Percentiles rank a stretch among this genome's conserved stretches.
phyloP scores from a whole-genome alignment of 2,113 vertebrate genomes.

The Rynchops niger region DNA sequence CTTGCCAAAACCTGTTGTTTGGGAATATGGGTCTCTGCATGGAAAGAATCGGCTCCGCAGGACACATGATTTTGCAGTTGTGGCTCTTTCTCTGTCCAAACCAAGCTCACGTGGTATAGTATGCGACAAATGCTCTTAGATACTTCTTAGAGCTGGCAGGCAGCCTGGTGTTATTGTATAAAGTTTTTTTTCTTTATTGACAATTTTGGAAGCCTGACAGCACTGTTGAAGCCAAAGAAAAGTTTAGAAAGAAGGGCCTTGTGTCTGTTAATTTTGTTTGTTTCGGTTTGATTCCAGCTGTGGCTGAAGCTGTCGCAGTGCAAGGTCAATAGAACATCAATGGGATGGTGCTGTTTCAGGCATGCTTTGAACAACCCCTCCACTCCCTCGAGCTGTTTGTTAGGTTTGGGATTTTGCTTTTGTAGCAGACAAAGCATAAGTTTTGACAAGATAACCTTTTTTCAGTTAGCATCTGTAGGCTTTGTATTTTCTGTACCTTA shows the following conservation, averaged over 20 bases:
- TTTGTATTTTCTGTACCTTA: not conserved
- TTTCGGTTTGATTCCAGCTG: not conserved
- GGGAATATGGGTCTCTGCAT: not conserved
- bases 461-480: not conserved
- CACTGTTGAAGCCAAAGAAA: not conserved
- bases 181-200: not conserved
- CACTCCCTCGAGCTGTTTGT: not conserved
- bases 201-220: not conserved
- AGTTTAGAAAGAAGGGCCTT: not conserved
- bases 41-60: not conserved
- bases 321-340: not conserved
- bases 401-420: not conserved
- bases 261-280: not conserved
- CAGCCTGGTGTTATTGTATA: not conserved
- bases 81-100: not conserved
- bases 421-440: not conserved
- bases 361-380: not conserved
- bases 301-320: not conserved
- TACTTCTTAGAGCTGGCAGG: not conserved
- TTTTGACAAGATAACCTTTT: not conserved
- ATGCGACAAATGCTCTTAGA: not conserved
- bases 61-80: not conserved
- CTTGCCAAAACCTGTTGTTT: not conserved
- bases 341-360: not conserved
- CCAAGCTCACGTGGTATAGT: not conserved